Conservation (phyloP, 1,140 invertebrate species). For the Hylaeus volcanicus region DNA sequence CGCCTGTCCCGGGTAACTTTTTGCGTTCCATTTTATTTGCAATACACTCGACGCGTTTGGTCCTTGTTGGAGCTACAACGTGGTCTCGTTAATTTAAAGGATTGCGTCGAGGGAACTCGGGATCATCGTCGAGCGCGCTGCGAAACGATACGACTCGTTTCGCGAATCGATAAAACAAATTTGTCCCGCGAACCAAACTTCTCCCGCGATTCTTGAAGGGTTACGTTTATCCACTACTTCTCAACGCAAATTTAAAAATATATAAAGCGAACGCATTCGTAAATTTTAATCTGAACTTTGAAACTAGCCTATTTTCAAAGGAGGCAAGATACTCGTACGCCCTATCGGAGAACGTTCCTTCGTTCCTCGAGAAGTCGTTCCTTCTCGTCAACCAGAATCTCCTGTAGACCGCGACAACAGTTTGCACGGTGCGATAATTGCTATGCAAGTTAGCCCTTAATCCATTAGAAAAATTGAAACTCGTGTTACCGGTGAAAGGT, state of each 20-base stretch:
- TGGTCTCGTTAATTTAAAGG: conserved; percentile 21
- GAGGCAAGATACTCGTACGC: too few species aligned
- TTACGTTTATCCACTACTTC: too few species aligned
- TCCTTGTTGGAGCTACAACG: neutral
- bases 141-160: neutral
- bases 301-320: too few species aligned
- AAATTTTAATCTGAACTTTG: too few species aligned
- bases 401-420: neutral
- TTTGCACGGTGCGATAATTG: conserved; percentile 18
- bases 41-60: conserved; percentile 23
- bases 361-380: neutral
- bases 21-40: conserved; percentile 13
- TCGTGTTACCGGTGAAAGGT: neutral
- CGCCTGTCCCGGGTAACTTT: neutral
- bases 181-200: neutral
- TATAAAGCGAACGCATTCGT: too few species aligned
- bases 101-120: neutral
- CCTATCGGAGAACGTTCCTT: too few species aligned
- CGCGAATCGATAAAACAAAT: neutral
- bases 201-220: neutral
- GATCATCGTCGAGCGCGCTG: neutral
- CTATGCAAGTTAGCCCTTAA: conserved; percentile 1
- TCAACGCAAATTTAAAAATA: too few species aligned
- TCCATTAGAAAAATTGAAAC: conserved; percentile 44
- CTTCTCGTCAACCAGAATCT: too few species aligned